Percentiles rank a stretch among this genome's conserved stretches.
Conservation (phyloP, 2,888 invertebrate species). For the Morpho helenor region DNA sequence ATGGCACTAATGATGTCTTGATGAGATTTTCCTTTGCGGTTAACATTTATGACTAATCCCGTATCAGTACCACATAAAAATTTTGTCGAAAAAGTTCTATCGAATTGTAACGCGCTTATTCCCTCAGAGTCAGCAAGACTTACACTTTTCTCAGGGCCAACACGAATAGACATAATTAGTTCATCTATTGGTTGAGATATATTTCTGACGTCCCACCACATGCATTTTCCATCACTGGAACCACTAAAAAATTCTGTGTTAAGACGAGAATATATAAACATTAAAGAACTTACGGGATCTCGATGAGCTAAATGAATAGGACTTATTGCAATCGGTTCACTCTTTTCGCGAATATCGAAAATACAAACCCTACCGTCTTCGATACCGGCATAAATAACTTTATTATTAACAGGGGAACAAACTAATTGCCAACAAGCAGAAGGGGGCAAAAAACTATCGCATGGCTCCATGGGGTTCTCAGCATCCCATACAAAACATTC, state of each 20-base stretch:
- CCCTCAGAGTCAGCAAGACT: constrained; percentile 76
- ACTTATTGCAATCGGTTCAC: constrained; percentile 84
- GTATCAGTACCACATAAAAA: constrained; percentile 56
- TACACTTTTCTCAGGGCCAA: constrained; percentile 58
- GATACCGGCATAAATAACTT: constrained; percentile 44
- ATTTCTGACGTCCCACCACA: constrained; percentile 84
- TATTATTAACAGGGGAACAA: constrained; percentile 40
- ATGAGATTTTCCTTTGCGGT: constrained; percentile 82
- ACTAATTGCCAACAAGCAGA: constrained; percentile 46
- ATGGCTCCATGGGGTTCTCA: constrained; percentile 49
- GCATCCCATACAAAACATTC: constrained; percentile 82
- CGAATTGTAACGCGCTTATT: constrained; percentile 82
- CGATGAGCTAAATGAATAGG: constrained; percentile 50
- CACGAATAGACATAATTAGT: constrained; percentile 78
- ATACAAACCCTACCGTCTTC: constrained; percentile 51
- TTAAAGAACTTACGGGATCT: constrained; percentile 74
- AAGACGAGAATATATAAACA: constrained; percentile 78
- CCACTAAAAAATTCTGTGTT: constrained; percentile 80
- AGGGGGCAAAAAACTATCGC: constrained; percentile 37
- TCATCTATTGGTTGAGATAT: constrained; percentile 77
- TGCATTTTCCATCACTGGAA: constrained; percentile 80
- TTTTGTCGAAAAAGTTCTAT: constrained; percentile 82
- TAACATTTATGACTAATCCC: constrained; percentile 75
- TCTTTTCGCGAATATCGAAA: constrained; percentile 88
- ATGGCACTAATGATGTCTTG: constrained; percentile 79